Evolutionary conservation across 2,888 invertebrate species (phyloP).

Genomic region (Acronicta alni): DNA sequence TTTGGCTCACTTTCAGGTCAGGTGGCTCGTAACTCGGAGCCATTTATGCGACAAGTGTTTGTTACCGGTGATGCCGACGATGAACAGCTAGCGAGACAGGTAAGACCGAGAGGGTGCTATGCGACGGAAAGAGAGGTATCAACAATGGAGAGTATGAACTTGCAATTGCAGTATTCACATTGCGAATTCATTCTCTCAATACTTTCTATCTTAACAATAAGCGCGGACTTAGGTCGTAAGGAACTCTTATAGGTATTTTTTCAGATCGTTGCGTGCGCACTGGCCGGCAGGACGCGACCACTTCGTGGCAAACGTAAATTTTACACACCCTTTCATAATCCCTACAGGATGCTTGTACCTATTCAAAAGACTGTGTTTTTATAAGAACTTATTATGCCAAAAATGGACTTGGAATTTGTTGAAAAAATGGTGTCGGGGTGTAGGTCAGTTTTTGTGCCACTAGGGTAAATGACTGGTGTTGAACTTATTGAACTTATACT

Average conservation of each 20-base stretch:
- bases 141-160: constrained; percentile 76
- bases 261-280: constrained; percentile 79
- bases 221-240: constrained; percentile 66
- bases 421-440: no score
- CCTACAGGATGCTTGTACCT: constrained; percentile 49
- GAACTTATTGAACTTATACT: no score
- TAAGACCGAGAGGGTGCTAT: constrained; percentile 74
- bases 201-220: constrained; percentile 22
- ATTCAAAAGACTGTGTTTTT: constrained; percentile 28
- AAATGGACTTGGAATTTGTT: constrained; percentile 1
- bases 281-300: constrained; percentile 70
- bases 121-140: constrained; percentile 26
- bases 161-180: constrained; percentile 64
- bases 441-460: no score
- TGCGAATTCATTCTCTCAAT: constrained; percentile 77
- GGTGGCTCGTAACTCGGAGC: constrained; percentile 98
- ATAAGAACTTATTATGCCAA: no score
- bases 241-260: constrained; percentile 80
- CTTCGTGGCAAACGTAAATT: constrained; percentile 81
- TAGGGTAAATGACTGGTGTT: no score
- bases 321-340: constrained; percentile 64
- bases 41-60: constrained; percentile 98
- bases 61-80: constrained; percentile 91
- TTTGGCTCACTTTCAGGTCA: constrained; percentile 90
- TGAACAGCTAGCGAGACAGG: constrained; percentile 91